These are phyloP conservation scores for Lycorma delicatula DNA, from an alignment of 1,140 invertebrate species.

Conservation along the genomic window DNA sequence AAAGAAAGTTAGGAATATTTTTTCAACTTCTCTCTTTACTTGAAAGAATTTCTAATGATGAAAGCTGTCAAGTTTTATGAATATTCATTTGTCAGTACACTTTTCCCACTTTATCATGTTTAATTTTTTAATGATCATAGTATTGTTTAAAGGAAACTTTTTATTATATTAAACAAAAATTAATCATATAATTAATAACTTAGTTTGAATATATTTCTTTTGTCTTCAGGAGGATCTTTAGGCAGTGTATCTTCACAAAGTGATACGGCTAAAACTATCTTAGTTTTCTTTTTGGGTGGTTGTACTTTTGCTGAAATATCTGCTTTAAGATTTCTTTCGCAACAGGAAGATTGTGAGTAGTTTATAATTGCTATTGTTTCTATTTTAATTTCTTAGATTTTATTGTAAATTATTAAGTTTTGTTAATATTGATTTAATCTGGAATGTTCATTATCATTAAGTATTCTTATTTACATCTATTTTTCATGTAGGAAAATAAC, in stretches of 20 bases:
- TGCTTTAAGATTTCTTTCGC: conserved; percentile 81
- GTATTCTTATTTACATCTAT: neutral
- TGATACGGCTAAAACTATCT: conserved; percentile 65
- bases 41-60: neutral
- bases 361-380: too few relatives aligned
- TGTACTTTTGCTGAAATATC: conserved; percentile 94
- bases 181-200: too few relatives aligned
- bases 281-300: conserved; percentile 93
- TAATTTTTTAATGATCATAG: neutral
- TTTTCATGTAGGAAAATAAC: neutral
- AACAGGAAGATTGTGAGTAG: conserved; percentile 75
- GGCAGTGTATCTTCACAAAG: conserved; percentile 54
- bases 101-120: neutral
- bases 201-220: too few relatives aligned
- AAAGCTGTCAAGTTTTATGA: neutral
- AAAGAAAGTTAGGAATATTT: too few relatives aligned
- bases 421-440: neutral
- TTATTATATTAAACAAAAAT: too few relatives aligned
- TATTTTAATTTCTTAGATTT: conserved; percentile 8
- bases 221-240: conserved; percentile 44
- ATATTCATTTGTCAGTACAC: neutral
- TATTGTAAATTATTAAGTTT: neutral
- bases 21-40: too few relatives aligned
- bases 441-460: neutral
- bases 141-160: neutral